Evolutionary conservation across 2,888 invertebrate species (phyloP).

Genomic region (Chaetoderma sp.): DNA sequence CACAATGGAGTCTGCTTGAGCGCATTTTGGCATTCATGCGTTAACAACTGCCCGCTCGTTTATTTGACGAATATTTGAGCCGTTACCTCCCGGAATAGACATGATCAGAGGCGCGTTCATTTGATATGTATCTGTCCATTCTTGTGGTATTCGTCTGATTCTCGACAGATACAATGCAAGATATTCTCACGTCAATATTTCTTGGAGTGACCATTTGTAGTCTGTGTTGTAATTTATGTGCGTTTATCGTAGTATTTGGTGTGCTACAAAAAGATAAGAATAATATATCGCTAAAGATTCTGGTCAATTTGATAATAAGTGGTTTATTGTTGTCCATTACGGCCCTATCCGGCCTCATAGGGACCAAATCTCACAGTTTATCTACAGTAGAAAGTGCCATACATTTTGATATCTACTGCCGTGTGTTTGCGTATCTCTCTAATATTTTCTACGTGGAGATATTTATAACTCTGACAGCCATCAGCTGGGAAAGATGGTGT

Average conservation of each 20-base stretch:
- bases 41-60: too few species aligned
- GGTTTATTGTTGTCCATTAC: slow-evolving; percentile 1
- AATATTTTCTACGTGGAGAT: slow-evolving; percentile 6
- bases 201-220: background rate
- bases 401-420: background rate
- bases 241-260: background rate
- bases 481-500: slow-evolving; percentile 5
- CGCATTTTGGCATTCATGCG: too few species aligned
- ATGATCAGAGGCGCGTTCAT: too few species aligned
- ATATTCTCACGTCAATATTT: background rate
- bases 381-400: background rate
- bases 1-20: too few species aligned
- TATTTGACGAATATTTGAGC: too few species aligned
- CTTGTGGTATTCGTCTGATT: too few species aligned
- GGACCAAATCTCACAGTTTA: background rate
- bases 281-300: background rate
- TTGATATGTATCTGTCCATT: too few species aligned
- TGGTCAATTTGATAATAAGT: background rate
- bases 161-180: background rate
- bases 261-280: background rate
- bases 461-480: slow-evolving; percentile 3
- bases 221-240: slow-evolving; percentile 3
- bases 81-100: too few species aligned
- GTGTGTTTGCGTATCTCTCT: background rate
- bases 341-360: too few species aligned